Evolutionary conservation across 2,113 vertebrate genomes (phyloP).

Genomic region (Grallaria varia): DNA sequence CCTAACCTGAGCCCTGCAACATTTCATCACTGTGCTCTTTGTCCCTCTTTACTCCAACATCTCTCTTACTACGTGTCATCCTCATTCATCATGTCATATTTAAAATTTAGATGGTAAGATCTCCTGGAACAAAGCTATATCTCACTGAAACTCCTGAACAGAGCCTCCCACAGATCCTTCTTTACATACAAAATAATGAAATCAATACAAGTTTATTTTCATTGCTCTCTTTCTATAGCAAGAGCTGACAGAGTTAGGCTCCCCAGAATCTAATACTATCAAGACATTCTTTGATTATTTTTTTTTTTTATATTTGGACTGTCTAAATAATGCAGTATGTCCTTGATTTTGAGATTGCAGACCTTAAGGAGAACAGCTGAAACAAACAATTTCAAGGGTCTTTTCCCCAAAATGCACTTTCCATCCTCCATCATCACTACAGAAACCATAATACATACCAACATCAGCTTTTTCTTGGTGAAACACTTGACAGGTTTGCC

Average conservation of each 20-base stretch:
- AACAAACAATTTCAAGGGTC: background rate
- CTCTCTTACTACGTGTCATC: background rate
- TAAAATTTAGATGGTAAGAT: background rate
- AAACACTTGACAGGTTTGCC: background rate
- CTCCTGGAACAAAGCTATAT: background rate
- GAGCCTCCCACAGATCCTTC: background rate
- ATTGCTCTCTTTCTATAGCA: background rate
- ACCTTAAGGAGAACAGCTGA: background rate
- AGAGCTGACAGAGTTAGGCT: background rate
- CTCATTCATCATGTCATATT: conserved; percentile 17
- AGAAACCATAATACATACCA: background rate
- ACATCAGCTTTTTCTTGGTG: background rate
- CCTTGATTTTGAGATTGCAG: background rate
- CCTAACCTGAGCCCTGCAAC: background rate
- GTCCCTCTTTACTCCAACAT: background rate
- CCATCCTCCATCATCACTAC: background rate
- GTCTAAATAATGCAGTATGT: background rate
- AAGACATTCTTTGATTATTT: background rate
- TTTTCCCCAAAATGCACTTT: background rate
- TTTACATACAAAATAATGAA: background rate
- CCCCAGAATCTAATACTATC: background rate
- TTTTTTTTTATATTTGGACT: background rate
- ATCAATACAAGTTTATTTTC: background rate
- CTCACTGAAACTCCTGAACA: background rate
- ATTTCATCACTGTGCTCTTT: conserved; percentile 19